Evolutionary conservation across 2,797 vertebrate genomes (phyloP).

Genomic region (Lemur catta): DNA sequence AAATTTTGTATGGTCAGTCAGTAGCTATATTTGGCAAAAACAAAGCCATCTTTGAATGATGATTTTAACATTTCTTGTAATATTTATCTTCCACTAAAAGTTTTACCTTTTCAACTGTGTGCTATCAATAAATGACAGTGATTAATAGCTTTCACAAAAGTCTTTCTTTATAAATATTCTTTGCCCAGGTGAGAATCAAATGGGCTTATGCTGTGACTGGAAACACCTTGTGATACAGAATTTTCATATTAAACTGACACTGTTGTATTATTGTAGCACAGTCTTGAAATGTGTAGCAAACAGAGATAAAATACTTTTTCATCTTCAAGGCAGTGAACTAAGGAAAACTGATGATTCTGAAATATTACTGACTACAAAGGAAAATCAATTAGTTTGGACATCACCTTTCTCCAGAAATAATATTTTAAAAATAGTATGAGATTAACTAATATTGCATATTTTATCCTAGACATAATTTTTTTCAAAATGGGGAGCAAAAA

Average conservation of each 20-base stretch:
- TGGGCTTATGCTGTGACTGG: conserved; percentile 55
- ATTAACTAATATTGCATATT: neutral
- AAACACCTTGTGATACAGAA: conserved; percentile 72
- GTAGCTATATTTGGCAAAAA: conserved; percentile 60
- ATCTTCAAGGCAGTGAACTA: neutral
- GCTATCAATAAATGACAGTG: conserved; percentile 57
- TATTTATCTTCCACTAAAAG: conserved; percentile 68
- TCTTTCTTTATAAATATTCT: conserved; percentile 64
- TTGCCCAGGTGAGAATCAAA: conserved; percentile 65
- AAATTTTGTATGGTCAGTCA: conserved; percentile 59
- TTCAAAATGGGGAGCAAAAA: neutral
- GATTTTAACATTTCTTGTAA: conserved; percentile 66
- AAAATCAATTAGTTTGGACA: conserved; percentile 48
- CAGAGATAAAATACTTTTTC: conserved; percentile 36
- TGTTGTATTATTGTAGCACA: conserved; percentile 47
- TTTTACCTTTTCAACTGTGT: conserved; percentile 65
- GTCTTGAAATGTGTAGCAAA: conserved; percentile 49
- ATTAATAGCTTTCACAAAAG: conserved; percentile 67
- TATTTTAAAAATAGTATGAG: neutral
- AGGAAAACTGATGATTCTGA: neutral
- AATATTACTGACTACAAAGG: conserved; percentile 32
- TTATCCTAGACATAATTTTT: neutral
- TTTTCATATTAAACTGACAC: conserved; percentile 63
- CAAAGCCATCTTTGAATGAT: conserved; percentile 69
- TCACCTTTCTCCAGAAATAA: conserved; percentile 22